Percentiles rank a stretch among this genome's conserved stretches.
These are phyloP conservation scores for Cyaniris semiargus DNA, from an alignment of 2,888 invertebrate genomes.

Conservation along the genomic window DNA sequence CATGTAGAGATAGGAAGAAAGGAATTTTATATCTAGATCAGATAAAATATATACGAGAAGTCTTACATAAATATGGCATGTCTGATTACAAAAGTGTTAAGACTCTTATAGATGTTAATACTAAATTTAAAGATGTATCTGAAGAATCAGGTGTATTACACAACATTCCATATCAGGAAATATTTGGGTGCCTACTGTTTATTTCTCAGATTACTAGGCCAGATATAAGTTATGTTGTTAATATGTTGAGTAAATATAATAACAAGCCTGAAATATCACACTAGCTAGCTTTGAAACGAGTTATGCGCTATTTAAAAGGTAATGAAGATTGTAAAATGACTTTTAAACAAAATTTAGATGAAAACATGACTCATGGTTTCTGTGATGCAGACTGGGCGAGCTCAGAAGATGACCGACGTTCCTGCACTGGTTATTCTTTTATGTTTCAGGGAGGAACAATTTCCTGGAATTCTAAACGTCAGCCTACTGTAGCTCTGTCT, in stretches of 20 bases:
- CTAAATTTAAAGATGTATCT: constrained; percentile 18
- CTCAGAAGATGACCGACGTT: constrained; percentile 36
- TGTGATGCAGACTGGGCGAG: no score
- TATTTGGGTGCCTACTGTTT: constrained; percentile 37
- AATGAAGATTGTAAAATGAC: constrained; percentile 35
- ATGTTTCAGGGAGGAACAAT: constrained; percentile 40
- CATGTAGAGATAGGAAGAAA: no score
- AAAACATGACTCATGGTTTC: no score
- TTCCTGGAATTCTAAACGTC: constrained; percentile 40
- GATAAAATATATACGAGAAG: constrained; percentile 1
- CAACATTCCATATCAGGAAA: constrained; percentile 34
- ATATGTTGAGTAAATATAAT: constrained; percentile 29
- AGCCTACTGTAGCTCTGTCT: constrained; percentile 43
- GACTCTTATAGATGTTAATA: constrained; percentile 32
- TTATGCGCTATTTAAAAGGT: constrained; percentile 38
- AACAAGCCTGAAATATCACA: constrained; percentile 35
- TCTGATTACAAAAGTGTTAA: constrained; percentile 10
- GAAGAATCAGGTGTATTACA: constrained; percentile 25
- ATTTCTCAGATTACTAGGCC: constrained; percentile 39
- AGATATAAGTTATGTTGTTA: constrained; percentile 37
- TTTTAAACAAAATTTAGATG: constrained; percentile 29
- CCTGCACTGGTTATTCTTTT: constrained; percentile 40
- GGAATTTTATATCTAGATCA: neutral
- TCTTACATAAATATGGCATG: constrained; percentile 19
- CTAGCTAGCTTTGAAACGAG: constrained; percentile 38